Conservation (phyloP, 2,888 invertebrate species). For the Dryocosmus kuriphilus region DNA sequence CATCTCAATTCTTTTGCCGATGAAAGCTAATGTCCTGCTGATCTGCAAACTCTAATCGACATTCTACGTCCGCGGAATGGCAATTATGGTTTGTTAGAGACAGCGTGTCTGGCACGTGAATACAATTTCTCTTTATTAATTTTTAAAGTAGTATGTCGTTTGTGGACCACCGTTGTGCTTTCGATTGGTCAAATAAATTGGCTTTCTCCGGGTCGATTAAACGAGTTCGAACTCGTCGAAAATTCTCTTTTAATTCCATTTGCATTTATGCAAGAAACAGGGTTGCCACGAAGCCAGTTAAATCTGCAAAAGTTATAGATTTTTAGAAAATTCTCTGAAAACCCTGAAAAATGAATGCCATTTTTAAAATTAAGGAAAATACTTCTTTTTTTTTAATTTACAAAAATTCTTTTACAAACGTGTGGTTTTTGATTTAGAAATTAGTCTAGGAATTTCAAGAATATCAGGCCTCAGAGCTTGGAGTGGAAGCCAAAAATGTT, state of each 20-base stretch:
- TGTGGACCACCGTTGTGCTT: neutral
- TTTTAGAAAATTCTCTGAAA: too few relatives aligned
- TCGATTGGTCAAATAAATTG: constrained; percentile 32
- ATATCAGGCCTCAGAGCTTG: too few relatives aligned
- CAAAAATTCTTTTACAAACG: too few relatives aligned
- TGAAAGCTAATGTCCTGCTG: constrained; percentile 19
- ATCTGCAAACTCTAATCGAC: constrained; percentile 10
- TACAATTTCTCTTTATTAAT: constrained; percentile 20
- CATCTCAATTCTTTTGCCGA: neutral
- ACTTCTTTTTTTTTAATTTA: too few relatives aligned
- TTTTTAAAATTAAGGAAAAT: too few relatives aligned
- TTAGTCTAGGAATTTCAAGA: too few relatives aligned
- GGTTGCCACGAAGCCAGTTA: too few relatives aligned
- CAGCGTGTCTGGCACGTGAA: constrained; percentile 26
- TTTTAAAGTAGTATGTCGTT: constrained; percentile 12
- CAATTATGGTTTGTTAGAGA: constrained; percentile 32
- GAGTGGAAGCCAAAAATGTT: too few relatives aligned
- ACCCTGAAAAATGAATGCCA: too few relatives aligned
- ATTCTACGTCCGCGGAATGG: neutral
- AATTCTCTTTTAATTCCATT: neutral
- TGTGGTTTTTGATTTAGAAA: too few relatives aligned
- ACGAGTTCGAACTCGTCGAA: neutral
- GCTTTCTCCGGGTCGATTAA: constrained; percentile 14
- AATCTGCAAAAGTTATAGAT: too few relatives aligned
- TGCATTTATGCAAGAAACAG: neutral